A percentile compares a stretch with the other conserved stretches of the same genome.
Conservation (phyloP, 2,888 invertebrate species). For the Perizoma affinitatum region DNA sequence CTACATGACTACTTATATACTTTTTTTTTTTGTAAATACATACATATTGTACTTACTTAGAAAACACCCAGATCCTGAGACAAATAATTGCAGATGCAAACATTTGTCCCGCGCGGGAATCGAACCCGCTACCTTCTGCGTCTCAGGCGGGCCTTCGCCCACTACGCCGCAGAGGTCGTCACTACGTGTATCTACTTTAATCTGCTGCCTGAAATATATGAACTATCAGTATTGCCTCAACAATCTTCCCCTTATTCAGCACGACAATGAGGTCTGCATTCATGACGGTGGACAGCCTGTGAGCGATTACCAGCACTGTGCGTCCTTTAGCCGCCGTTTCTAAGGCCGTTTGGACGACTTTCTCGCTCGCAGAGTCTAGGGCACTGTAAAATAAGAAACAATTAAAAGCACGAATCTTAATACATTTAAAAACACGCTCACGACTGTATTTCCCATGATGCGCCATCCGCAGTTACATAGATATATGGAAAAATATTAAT, state of each 20-base stretch:
- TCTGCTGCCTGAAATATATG: too few relatives aligned
- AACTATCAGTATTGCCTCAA: slow-evolving; percentile 85
- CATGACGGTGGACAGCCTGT: slow-evolving; percentile 95
- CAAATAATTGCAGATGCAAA: too few relatives aligned
- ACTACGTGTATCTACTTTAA: too few relatives aligned
- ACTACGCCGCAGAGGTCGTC: neutral
- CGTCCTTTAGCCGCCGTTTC: slow-evolving; percentile 92
- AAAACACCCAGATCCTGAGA: too few relatives aligned
- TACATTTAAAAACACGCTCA: too few relatives aligned
- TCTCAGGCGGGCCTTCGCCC: neutral
- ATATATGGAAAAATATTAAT: too few relatives aligned
- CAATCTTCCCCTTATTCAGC: slow-evolving; percentile 91
- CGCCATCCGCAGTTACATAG: too few relatives aligned
- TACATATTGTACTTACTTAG: too few relatives aligned
- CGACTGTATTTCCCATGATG: too few relatives aligned
- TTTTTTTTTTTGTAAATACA: too few relatives aligned
- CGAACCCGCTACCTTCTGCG: neutral
- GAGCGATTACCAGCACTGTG: slow-evolving; percentile 98
- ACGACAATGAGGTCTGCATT: slow-evolving; percentile 97
- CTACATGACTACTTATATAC: neutral
- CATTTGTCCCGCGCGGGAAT: neutral
- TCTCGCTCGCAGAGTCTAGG: slow-evolving; percentile 95
- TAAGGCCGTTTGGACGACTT: slow-evolving; percentile 94
- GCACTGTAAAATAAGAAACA: slow-evolving; percentile 85
- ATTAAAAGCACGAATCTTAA: too few relatives aligned